Base-by-base conservation (phyloP, 2,113 vertebrate genomes). In the Brachirus orientalis region DNA sequence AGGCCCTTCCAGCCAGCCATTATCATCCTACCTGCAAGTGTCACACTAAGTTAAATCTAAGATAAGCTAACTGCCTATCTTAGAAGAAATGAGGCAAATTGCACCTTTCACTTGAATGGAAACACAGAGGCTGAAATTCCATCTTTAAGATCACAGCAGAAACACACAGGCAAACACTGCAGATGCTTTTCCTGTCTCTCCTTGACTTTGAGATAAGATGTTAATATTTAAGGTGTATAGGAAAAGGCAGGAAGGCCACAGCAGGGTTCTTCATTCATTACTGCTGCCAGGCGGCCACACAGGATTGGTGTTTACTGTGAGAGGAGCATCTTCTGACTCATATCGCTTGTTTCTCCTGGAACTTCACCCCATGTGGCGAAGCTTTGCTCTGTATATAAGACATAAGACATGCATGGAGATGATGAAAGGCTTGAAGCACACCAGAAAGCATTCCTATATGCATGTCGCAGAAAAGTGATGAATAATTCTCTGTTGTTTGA, bases 201-300 rank as follows among this genome's bases (percentile, higher is more conserved):
- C 48, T 11, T 35, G 65, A 61, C 55, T 77, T 54, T 68, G 28
- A 74, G n/a, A 36, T 51, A 48, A 53, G 6, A 74, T 47, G 70
- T 56, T 72, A 50, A 63, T 67, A 45, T 40, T 28, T 10, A 67
- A 63, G 47, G 37, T 52, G 11, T 12, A 40, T 47, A 40, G 22
- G 13, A 59, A 37, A 0, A 28, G 13, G 22, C 33, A 37, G 13
- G 14, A 28, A 72, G 66, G 17, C 57, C 87, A 37, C 81, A 74
- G 83, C 75, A 64, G 77, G 86, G 58, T 63, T 58, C 82, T 66
- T 55, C 50, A 61, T 36, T 81, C 78, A 85, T 83, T 84, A 86
- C 69, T 40, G 41, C 40, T 14, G 58, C 75, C 37, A 3, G 28
- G 28, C 8, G 14, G 51, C 51, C 63, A 64, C 53, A 14, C 45